Base-by-base conservation (phyloP, 1,140 invertebrate genomes). In the Potamilus streckersoni region DNA sequence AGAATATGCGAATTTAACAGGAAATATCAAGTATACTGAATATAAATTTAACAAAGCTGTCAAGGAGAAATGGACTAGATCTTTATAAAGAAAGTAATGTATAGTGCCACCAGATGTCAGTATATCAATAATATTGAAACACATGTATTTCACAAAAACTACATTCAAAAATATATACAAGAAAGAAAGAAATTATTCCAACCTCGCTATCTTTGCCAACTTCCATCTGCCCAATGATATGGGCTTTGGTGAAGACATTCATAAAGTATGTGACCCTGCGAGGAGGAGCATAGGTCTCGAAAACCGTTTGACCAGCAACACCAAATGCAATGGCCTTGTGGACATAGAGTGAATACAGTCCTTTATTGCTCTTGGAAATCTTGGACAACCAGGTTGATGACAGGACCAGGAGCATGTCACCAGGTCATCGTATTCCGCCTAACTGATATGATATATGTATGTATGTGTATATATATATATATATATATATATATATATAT, bases 221-320 rank as follows among this genome's bases (percentile, higher is more conserved):
- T 31, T 56, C 20, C 0, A 57, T 17, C 4, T 75, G 67, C 11
- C 68, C 68, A 58, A 55, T 49, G 64, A 64, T 74, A 49, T 55
- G 12, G 58, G 38, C 65, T 6, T 64, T 57, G 12, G 73, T 76
- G 58, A 79, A 73, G 68, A 66, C 71, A 65, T 79, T 79, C 59
- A 81, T 63, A 38, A 79, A 66, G 60, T 81, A 81, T 6, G 80
- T 76, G 16, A 73, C 71, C 3, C 64, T 65, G 55, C 80, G 62
- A 13, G 77, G 80, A 19, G 78, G 73, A 3, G 66, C n/a, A 64
- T 62, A 81, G 20, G 57, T 64, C 60, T 81, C 80, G 57, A 81
- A 31, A 49, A 55, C 74, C 3, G 76, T 74, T 13, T 66, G 17
- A 12, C 79, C 74, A 13, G 58, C 72, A 8, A 15, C 31, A 17